Percentiles rank a stretch among this genome's conserved stretches.
Conservation (phyloP, 2,888 invertebrate species). For the Minunthozetes semirufus region DNA sequence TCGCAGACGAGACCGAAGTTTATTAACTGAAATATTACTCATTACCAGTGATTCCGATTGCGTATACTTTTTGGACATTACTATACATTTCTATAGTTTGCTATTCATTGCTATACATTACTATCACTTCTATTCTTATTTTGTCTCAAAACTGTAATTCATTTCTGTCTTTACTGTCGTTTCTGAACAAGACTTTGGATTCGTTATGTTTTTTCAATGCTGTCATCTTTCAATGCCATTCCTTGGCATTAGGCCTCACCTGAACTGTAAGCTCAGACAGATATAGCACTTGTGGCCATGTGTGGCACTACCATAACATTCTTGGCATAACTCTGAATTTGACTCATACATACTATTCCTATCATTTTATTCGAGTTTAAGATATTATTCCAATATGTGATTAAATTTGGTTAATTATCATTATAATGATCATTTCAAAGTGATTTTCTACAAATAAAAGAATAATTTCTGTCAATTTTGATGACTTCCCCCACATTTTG, state of each 20-base stretch:
- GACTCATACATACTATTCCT: background rate
- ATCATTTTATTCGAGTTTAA: background rate
- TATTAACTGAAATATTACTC: constrained; percentile 24
- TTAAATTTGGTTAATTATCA: too few relatives aligned
- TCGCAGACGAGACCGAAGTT: constrained; percentile 8
- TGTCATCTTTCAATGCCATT: constrained; percentile 18
- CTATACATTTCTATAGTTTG: background rate
- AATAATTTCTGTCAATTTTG: too few relatives aligned
- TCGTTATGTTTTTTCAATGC: background rate
- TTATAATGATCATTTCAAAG: too few relatives aligned
- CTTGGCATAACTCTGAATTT: background rate
- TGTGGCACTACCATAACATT: constrained; percentile 11
- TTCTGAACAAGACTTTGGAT: background rate
- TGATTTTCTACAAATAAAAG: too few relatives aligned
- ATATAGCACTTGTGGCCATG: constrained; percentile 16
- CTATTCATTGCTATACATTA: too few relatives aligned
- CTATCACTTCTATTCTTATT: background rate
- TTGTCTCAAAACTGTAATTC: background rate
- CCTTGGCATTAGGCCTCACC: background rate
- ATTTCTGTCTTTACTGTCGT: background rate
- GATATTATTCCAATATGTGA: too few relatives aligned
- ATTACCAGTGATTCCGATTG: background rate
- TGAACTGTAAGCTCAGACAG: constrained; percentile 15
- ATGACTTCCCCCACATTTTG: too few relatives aligned
- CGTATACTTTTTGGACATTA: constrained; percentile 14